Conservation (phyloP, 2,113 vertebrate genomes). For the Carassius auratus region DNA sequence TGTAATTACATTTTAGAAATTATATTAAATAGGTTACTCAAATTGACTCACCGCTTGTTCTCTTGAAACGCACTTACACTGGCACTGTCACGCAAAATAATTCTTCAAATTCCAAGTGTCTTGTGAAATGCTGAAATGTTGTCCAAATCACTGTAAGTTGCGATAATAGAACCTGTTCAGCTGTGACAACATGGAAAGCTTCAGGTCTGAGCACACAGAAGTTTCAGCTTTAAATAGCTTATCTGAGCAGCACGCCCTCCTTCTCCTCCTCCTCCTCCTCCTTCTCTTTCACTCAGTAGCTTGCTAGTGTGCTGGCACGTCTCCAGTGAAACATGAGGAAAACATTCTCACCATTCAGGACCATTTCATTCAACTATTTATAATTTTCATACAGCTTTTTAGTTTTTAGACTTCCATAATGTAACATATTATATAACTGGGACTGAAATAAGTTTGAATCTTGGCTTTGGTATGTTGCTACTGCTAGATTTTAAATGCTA, state of each 20-base stretch:
- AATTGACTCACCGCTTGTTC: background rate
- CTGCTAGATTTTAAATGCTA: background rate
- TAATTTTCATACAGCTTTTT: background rate
- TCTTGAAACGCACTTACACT: background rate
- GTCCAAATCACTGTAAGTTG: background rate
- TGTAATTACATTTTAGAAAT: background rate
- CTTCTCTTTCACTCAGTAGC: background rate
- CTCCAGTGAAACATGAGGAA: constrained; percentile 13
- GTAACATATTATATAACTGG: background rate
- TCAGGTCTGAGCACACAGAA: background rate
- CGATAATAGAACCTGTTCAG: background rate
- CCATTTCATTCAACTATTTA: background rate
- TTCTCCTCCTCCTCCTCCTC: constrained; percentile 22
- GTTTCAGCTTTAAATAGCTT: constrained; percentile 55
- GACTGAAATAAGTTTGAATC: background rate
- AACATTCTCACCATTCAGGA: background rate
- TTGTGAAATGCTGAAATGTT: background rate
- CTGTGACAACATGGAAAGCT: constrained; percentile 18
- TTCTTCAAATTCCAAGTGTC: background rate
- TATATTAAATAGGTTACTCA: background rate
- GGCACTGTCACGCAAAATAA: background rate
- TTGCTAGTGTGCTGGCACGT: background rate
- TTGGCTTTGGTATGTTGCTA: background rate
- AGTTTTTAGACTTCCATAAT: background rate
- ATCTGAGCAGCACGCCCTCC: constrained; percentile 33